phyloP scores from a whole-genome alignment of 2,113 vertebrate genomes.

The Brachypodius melanocephalos region DNA sequence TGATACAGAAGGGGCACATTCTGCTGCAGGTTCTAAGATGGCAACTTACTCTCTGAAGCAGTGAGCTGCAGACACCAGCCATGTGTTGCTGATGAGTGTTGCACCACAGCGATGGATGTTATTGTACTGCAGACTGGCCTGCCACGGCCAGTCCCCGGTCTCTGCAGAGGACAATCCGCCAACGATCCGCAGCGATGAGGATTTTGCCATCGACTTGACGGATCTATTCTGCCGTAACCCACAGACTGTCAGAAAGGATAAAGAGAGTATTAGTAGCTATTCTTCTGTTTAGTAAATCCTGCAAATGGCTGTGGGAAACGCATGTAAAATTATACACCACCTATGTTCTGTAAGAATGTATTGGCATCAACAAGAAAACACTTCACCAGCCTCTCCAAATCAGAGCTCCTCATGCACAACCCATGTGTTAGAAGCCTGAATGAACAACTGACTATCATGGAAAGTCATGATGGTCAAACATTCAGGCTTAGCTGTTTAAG shows the following conservation, averaged over 20 bases:
- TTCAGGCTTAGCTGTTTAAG: background rate
- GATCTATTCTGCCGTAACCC: slow-evolving; percentile 66
- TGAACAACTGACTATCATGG: background rate
- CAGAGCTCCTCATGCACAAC: background rate
- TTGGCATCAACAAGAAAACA: background rate
- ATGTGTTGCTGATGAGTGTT: slow-evolving; percentile 82
- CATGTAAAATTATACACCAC: background rate
- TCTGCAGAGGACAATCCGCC: slow-evolving; percentile 77
- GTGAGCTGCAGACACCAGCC: slow-evolving; percentile 91
- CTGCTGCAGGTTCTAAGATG: background rate
- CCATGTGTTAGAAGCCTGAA: background rate
- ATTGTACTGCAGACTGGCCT: slow-evolving; percentile 85
- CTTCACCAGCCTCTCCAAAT: background rate
- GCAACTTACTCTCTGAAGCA: slow-evolving; percentile 80
- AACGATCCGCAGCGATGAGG: slow-evolving; percentile 70
- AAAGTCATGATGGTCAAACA: background rate
- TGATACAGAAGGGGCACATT: background rate
- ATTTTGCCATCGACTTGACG: slow-evolving; percentile 41
- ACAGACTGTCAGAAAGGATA: slow-evolving; percentile 66
- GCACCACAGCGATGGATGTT: slow-evolving; percentile 84
- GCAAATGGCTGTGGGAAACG: background rate
- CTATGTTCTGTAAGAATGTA: background rate
- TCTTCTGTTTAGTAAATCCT: background rate
- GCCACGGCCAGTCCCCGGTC: slow-evolving; percentile 88
- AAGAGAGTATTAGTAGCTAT: background rate